Conservation (phyloP, 2,888 invertebrate genomes). For the Drosophila ezoana region DNA sequence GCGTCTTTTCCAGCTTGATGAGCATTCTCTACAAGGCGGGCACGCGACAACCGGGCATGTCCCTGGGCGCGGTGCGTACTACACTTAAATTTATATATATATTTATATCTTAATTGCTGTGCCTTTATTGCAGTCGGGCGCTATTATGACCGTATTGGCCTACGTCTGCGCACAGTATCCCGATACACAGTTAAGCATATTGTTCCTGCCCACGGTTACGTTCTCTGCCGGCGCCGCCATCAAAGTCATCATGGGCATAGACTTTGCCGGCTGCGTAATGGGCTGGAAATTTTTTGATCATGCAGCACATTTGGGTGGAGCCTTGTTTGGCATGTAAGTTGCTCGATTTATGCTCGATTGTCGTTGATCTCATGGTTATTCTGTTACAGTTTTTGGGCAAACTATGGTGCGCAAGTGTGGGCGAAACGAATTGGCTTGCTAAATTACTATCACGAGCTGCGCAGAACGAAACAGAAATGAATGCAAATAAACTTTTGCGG, state of each 20-base stretch:
- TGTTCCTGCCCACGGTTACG: conserved; percentile 94
- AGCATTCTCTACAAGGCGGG: conserved; percentile 93
- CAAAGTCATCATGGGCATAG: conserved; percentile 93
- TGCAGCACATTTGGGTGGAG: conserved; percentile 99
- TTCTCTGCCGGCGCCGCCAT: conserved; percentile 95
- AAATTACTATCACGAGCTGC: conserved; percentile 81
- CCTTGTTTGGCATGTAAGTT: conserved; percentile 93
- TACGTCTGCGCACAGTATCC: conserved; percentile 95
- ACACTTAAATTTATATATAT: too few species aligned
- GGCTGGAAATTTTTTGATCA: conserved; percentile 98
- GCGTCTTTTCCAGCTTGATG: conserved; percentile 93
- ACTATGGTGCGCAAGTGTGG: conserved; percentile 81
- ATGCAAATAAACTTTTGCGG: conserved; percentile 4
- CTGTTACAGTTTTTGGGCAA: conserved; percentile 80
- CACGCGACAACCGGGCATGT: conserved; percentile 89
- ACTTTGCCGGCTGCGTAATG: conserved; percentile 92
- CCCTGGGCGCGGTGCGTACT: conserved; percentile 95
- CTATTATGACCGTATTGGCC: conserved; percentile 95
- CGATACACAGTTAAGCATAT: conserved; percentile 93
- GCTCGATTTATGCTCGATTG: neutral
- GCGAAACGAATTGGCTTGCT: conserved; percentile 78
- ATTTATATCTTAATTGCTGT: conserved; percentile 21
- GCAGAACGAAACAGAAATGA: conserved; percentile 81
- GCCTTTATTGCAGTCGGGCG: conserved; percentile 91
- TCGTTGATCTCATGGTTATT: neutral